phyloP scores from a whole-genome alignment of 2,888 invertebrate genomes.

The Drosophila quinaria region DNA sequence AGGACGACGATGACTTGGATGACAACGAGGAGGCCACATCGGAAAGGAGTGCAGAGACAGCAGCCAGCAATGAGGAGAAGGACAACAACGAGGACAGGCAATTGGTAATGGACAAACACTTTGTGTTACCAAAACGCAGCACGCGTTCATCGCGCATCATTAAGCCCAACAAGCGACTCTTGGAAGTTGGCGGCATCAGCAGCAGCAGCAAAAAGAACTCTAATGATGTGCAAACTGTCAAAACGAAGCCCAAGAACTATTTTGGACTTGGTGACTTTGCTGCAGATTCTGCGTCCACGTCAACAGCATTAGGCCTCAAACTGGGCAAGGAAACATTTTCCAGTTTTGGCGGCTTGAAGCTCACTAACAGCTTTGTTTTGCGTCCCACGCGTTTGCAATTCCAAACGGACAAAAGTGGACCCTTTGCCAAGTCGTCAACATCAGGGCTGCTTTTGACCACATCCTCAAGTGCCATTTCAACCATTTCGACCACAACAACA shows the following conservation, averaged over 20 bases:
- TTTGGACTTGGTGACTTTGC: conserved; percentile 72
- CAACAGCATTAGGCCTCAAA: conserved; percentile 24
- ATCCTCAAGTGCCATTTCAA: conserved; percentile 57
- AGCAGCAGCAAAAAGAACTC: conserved; percentile 70
- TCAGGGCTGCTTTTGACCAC: conserved; percentile 45
- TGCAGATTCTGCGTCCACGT: conserved; percentile 31
- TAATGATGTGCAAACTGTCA: conserved; percentile 27
- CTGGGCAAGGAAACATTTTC: conserved; percentile 40
- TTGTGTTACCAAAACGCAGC: conserved; percentile 92
- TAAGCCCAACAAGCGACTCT: conserved; percentile 94
- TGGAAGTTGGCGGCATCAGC: conserved; percentile 88
- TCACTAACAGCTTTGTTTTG: conserved; percentile 78
- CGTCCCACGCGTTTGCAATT: conserved; percentile 84
- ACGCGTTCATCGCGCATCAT: conserved; percentile 94
- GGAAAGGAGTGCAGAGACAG: conserved; percentile 56
- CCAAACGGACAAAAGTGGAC: conserved; percentile 64
- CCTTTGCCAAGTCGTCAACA: conserved; percentile 29
- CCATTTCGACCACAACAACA: conserved; percentile 10
- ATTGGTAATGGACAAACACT: conserved; percentile 85
- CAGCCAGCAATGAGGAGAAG: conserved; percentile 32
- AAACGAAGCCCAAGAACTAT: conserved; percentile 72
- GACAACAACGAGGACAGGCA: conserved; percentile 62
- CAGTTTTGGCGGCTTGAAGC: conserved; percentile 57
- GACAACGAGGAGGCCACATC: conserved; percentile 50
- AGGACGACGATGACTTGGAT: conserved; percentile 51